phyloP scores from a whole-genome alignment of 2,797 vertebrate genomes.

The Halcyon smyrnensis region DNA sequence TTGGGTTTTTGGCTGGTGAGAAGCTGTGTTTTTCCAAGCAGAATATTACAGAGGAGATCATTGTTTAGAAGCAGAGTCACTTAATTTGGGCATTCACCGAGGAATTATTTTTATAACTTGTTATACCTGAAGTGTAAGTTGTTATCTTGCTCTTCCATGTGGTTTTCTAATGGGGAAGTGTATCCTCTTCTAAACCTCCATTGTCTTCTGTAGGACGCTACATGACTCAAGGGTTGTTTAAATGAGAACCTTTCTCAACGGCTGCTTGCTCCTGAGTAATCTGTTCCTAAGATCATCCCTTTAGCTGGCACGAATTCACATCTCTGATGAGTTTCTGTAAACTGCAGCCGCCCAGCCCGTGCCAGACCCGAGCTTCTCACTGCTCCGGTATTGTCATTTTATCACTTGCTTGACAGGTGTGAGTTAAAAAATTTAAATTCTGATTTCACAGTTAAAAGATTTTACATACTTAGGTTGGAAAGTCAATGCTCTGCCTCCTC shows the following conservation, averaged over 20 bases:
- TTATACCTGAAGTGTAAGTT: not conserved
- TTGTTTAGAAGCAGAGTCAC: not conserved
- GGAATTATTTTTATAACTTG: not conserved
- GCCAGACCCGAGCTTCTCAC: not conserved
- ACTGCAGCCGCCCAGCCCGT: not conserved
- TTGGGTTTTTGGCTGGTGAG: not conserved
- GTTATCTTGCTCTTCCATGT: not conserved
- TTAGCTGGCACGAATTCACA: not conserved
- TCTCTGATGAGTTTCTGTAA: constrained; percentile 2
- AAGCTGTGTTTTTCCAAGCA: not conserved
- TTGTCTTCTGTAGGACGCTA: not conserved
- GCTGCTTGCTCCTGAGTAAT: not conserved
- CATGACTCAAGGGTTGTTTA: not conserved
- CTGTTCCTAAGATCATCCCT: not conserved
- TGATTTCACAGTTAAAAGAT: not conserved
- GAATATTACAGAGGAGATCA: not conserved
- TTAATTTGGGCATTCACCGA: not conserved
- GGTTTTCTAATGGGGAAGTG: not conserved
- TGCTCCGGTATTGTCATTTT: not conserved
- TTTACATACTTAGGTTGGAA: constrained; percentile 5
- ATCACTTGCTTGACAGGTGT: not conserved
- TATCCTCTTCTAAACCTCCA: not conserved
- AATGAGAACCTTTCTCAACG: not conserved
- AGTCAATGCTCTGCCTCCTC: not conserved
- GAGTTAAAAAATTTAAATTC: not conserved